Conservation (phyloP, 2,113 vertebrate genomes). For the Ciconia boyciana region DNA sequence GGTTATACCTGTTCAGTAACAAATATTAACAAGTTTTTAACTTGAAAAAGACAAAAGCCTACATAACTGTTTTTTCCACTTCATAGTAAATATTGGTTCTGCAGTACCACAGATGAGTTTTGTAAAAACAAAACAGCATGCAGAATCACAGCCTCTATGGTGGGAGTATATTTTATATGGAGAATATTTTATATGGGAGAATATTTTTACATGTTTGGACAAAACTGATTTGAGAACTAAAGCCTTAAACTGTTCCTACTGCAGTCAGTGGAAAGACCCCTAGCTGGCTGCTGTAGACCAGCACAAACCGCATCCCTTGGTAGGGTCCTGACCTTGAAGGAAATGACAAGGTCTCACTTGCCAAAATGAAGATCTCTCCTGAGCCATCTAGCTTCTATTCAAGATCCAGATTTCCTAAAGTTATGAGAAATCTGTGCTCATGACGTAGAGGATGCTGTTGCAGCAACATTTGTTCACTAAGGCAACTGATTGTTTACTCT, state of each 20-base stretch:
- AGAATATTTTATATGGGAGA: background rate
- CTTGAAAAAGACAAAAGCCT: background rate
- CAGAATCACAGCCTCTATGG: accelerated
- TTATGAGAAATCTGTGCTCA: background rate
- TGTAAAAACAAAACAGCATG: background rate
- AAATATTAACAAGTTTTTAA: background rate
- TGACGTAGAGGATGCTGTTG: background rate
- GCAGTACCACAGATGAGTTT: background rate
- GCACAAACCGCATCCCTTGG: background rate
- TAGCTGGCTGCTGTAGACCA: background rate
- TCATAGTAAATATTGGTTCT: background rate
- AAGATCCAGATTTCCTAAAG: background rate
- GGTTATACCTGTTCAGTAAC: background rate
- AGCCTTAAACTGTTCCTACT: background rate
- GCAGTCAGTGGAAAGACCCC: background rate
- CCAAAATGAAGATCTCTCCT: background rate
- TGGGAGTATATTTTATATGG: background rate
- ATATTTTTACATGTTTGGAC: background rate
- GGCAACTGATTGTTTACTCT: background rate
- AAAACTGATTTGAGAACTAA: background rate
- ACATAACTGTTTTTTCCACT: background rate
- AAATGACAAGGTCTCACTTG: background rate
- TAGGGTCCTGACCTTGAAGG: background rate
- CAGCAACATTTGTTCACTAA: background rate
- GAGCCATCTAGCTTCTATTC: background rate